These are phyloP conservation scores for Scyliorhinus canicula DNA, from an alignment of 2,797 vertebrate species.

Conservation along the genomic window DNA sequence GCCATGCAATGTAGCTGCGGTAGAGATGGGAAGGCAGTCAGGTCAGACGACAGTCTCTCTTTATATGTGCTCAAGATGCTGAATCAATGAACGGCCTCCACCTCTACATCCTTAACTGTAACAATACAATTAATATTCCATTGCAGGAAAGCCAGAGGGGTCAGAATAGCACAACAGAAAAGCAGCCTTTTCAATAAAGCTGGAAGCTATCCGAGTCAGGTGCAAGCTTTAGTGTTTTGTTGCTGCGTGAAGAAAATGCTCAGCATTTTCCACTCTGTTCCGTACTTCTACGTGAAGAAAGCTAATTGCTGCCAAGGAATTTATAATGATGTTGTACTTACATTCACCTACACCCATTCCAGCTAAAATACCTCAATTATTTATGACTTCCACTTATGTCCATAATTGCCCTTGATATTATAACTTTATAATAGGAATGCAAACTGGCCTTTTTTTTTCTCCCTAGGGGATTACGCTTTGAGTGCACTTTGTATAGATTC, in stretches of 20 bases:
- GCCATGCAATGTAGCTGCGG: no score
- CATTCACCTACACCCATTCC: background rate
- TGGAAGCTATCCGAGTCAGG: no score
- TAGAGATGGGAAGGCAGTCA: no score
- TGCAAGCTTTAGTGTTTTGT: background rate
- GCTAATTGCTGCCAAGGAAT: constrained; percentile 2
- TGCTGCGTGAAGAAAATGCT: background rate
- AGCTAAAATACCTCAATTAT: background rate
- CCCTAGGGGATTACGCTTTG: background rate
- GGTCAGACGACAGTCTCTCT: no score
- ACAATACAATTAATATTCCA: no score
- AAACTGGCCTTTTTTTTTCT: background rate
- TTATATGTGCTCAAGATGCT: no score
- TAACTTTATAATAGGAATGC: background rate
- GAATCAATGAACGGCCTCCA: no score
- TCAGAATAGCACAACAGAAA: no score
- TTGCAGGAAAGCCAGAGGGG: no score
- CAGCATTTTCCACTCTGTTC: background rate
- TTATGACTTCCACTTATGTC: background rate
- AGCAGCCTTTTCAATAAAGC: no score
- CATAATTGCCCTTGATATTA: background rate
- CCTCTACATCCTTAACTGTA: no score
- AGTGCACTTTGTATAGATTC: background rate
- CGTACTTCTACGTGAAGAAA: background rate
- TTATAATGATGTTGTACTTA: background rate